Conservation (phyloP, 64 coral and sea anemone genomes). For the Anthopleura sola region DNA sequence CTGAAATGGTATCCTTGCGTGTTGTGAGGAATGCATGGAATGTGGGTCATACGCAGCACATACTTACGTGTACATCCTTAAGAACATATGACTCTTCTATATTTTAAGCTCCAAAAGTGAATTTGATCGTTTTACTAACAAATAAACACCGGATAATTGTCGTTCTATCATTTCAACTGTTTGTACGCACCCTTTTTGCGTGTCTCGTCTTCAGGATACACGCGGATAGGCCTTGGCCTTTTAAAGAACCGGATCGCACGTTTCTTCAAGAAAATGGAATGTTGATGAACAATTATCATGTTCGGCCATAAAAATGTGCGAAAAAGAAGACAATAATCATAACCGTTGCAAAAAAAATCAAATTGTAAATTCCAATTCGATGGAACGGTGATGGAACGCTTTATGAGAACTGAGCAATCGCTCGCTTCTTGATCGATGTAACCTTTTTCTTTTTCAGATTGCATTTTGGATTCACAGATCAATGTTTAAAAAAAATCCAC, state of each 20-base stretch:
- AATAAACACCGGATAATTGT: conserved; percentile 3
- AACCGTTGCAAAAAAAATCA: not conserved
- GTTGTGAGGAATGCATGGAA: not conserved
- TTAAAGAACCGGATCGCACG: not conserved
- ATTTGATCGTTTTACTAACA: conserved; percentile 6
- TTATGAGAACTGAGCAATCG: no score
- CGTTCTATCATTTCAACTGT: not conserved
- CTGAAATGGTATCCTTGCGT: not conserved
- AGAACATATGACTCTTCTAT: not conserved
- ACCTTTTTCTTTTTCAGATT: no score
- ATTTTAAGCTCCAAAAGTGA: not conserved
- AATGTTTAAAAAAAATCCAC: not conserved
- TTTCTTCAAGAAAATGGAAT: not conserved
- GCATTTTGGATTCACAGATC: no score
- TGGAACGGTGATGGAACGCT: no score
- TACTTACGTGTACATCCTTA: not conserved
- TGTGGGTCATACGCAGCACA: not conserved
- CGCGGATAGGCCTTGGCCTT: not conserved
- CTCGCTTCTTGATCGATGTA: no score
- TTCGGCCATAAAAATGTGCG: not conserved
- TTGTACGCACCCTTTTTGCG: not conserved
- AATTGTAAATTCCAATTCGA: no score
- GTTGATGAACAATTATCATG: not conserved
- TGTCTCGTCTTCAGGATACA: not conserved
- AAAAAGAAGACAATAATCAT: not conserved